Percentiles rank a stretch among this genome's conserved stretches.
Conservation (phyloP, 2,888 invertebrate species). For the Hypsopygia costalis region DNA sequence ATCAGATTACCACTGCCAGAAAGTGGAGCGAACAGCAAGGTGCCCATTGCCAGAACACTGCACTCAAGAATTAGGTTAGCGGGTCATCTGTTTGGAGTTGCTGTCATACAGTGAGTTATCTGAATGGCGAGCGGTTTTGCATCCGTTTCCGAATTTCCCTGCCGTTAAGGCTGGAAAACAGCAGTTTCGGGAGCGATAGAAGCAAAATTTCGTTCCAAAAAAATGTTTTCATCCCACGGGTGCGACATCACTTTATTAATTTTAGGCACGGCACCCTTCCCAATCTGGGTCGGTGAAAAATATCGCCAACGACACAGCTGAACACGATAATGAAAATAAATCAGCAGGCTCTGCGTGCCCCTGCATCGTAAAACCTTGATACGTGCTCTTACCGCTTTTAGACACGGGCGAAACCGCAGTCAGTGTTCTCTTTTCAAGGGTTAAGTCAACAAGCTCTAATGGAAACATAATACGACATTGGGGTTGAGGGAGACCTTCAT, state of each 20-base stretch:
- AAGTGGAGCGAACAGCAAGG: slow-evolving; percentile 65
- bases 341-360: slow-evolving; percentile 42
- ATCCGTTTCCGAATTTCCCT: slow-evolving; percentile 46
- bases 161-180: slow-evolving; percentile 21
- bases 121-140: slow-evolving; percentile 54
- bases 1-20: slow-evolving; percentile 62
- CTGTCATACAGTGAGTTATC: slow-evolving; percentile 73
- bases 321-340: slow-evolving; percentile 60
- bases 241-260: slow-evolving; percentile 39
- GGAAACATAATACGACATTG: slow-evolving; percentile 56
- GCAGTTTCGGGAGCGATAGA: slow-evolving; percentile 14
- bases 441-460: slow-evolving; percentile 66
- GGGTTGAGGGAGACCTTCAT: slow-evolving; percentile 46
- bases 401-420: slow-evolving; percentile 36
- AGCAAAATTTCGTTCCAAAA: slow-evolving; percentile 19
- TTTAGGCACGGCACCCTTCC: slow-evolving; percentile 33
- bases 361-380: slow-evolving; percentile 54
- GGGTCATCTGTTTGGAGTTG: slow-evolving; percentile 62
- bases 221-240: slow-evolving; percentile 19
- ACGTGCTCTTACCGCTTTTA: slow-evolving; percentile 32
- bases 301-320: slow-evolving; percentile 40
- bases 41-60: slow-evolving; percentile 50
- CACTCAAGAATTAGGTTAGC: slow-evolving; percentile 71
- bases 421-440: slow-evolving; percentile 45
- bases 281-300: slow-evolving; percentile 41